A percentile compares a stretch with the other conserved stretches of the same genome.
Evolutionary conservation across 2,888 invertebrate species (phyloP).

Genomic region (Oscheius sp.): DNA sequence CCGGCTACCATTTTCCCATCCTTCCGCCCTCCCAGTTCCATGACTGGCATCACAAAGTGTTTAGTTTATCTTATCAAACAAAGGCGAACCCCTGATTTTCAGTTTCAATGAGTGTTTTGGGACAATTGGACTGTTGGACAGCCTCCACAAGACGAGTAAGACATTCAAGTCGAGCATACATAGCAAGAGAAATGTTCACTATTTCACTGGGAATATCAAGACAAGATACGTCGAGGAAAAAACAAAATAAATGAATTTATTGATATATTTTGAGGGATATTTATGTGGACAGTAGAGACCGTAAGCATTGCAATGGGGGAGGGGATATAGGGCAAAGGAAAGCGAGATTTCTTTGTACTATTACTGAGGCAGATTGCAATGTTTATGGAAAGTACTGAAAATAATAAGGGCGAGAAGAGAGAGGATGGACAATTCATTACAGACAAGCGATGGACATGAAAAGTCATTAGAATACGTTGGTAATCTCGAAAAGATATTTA

Average conservation of each 20-base stretch:
- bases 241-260: constrained; percentile 10
- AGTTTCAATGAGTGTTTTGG: constrained; percentile 89
- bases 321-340: too few relatives aligned
- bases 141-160: constrained; percentile 85
- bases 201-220: constrained; percentile 4
- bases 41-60: constrained; percentile 87
- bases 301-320: too few relatives aligned
- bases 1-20: constrained; percentile 87
- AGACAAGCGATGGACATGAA: too few relatives aligned
- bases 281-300: constrained; percentile 37
- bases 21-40: constrained; percentile 85
- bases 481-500: too few relatives aligned
- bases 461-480: too few relatives aligned
- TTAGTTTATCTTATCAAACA: constrained; percentile 50
- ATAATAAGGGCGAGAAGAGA: too few relatives aligned
- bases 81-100: constrained; percentile 42
- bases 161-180: constrained; percentile 82
- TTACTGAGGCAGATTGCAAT: too few relatives aligned
- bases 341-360: too few relatives aligned
- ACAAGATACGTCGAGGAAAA: constrained; percentile 72
- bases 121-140: constrained; percentile 84
- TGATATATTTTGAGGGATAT: neutral
- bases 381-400: too few relatives aligned
- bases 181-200: constrained; percentile 80
- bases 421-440: too few relatives aligned